These are phyloP conservation scores for Pseudomyrmex pallidus DNA, from an alignment of 1,140 invertebrate species.

Conservation along the genomic window DNA sequence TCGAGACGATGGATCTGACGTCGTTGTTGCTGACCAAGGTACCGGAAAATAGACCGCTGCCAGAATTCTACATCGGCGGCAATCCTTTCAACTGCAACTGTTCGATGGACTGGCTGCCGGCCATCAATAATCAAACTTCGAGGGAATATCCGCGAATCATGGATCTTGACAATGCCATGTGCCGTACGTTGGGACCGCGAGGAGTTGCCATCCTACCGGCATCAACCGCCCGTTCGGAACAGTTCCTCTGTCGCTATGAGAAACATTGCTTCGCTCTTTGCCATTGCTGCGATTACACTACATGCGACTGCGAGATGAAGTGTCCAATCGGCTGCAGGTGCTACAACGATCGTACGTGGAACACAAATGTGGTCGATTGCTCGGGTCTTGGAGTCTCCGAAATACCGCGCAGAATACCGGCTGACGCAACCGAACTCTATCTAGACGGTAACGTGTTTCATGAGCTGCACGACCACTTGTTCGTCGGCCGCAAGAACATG, in stretches of 20 bases:
- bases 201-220: constrained; percentile 90
- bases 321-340: constrained; percentile 96
- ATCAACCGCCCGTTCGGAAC: constrained; percentile 88
- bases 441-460: constrained; percentile 95
- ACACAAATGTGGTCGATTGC: constrained; percentile 96
- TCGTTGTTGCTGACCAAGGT: constrained; percentile 91
- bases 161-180: constrained; percentile 94
- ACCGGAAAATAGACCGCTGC: constrained; percentile 88
- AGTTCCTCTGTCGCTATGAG: constrained; percentile 96
- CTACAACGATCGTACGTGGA: constrained; percentile 96
- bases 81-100: constrained; percentile 97
- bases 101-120: constrained; percentile 96
- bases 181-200: constrained; percentile 91
- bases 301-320: constrained; percentile 97
- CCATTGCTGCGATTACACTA: constrained; percentile 97
- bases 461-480: constrained; percentile 94
- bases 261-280: constrained; percentile 97
- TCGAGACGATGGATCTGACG: constrained; percentile 92
- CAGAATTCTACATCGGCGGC: constrained; percentile 94
- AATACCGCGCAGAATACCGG: constrained; percentile 94
- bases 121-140: constrained; percentile 93
- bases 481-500: constrained; percentile 96
- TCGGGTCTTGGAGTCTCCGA: constrained; percentile 90
- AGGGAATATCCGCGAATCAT: constrained; percentile 93
- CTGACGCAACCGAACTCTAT: constrained; percentile 97